Base-by-base conservation (phyloP, 2,888 invertebrate species). In the Pyrrhia umbra region DNA sequence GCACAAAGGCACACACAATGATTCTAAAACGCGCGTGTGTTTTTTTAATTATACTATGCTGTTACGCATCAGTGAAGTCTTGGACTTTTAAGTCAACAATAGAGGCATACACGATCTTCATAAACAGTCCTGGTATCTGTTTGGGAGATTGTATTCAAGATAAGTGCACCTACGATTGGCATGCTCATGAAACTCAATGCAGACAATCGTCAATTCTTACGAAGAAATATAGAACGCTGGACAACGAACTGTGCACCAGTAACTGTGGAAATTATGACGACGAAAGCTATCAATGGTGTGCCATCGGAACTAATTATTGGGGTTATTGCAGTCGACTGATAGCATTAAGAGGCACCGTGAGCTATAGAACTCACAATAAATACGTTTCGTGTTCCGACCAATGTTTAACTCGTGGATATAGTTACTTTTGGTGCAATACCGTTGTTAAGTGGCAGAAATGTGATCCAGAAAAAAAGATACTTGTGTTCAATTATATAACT, bases 281-380 rank as follows among this genome's bases (percentile, higher is more conserved):
- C 20, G 43, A 43, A 21, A 15, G 16, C 18, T 43, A 43, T 20
- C 20, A 43, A 21, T 43, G 43, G 43, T 43, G 43, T 20, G 21
- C 43, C 43, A 43, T 21, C 18, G 13, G 20, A 10, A 43, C 15
- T 4, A 13, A 20, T n/a, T 0, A 43, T 6, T 43, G 43, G 43
- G 43, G 16, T 2, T 13, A 21, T 43, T 43, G 43, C 16, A 13
- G 2, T 13, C 15, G 43, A 20, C 18, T 13, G 2, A 43, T 43
- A 9, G 43, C 43, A 43, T 2, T 8, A 20, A 43, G 5, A 20
- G 43, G 10, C 10, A 20, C 13, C 20, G 21, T 9, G 9, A 20
- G 16, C 9, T 20, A 21, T n/a, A 43, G 21, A 43, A 21, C 43
- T 21, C 13, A 20, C 16, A 10, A 43, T 43, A 18, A 21, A 10